These are phyloP conservation scores for Yponomeuta sedellus DNA, from an alignment of 2,888 invertebrate genomes.

Conservation along the genomic window DNA sequence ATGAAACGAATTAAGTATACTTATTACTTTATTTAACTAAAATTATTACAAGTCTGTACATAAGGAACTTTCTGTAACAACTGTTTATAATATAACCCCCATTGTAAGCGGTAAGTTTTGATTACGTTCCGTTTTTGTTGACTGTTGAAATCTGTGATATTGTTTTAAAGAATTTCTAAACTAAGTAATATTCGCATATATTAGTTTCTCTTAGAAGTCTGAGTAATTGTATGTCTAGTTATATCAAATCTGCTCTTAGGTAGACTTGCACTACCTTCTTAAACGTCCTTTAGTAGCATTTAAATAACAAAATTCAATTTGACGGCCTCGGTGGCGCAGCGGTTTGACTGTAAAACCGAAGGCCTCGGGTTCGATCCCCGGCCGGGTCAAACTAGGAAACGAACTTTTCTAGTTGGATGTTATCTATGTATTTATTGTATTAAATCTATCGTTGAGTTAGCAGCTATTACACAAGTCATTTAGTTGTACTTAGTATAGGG, in stretches of 20 bases:
- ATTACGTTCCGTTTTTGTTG: background rate
- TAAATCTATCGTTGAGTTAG: too few species aligned
- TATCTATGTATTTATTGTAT: too few species aligned
- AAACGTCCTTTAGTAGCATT: background rate
- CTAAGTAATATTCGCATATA: background rate
- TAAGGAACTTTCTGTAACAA: background rate
- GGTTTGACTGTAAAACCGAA: too few species aligned
- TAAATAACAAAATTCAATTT: too few species aligned
- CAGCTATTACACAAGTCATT: too few species aligned
- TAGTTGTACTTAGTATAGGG: too few species aligned
- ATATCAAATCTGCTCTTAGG: background rate
- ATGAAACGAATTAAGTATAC: too few species aligned
- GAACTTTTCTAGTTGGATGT: too few species aligned
- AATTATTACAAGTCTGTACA: background rate
- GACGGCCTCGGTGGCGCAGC: too few species aligned
- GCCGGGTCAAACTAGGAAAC: too few species aligned
- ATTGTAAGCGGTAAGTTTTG: background rate
- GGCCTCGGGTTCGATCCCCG: too few species aligned
- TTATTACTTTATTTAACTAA: background rate
- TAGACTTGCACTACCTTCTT: background rate
- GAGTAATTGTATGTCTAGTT: constrained; percentile 15
- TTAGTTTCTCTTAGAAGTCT: constrained; percentile 7
- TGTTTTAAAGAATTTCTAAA: constrained; percentile 1
- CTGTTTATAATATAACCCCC: background rate
- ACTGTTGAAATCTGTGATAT: constrained; percentile 20